A percentile compares a stretch with the other conserved stretches of the same genome.
phyloP scores from a whole-genome alignment of 1,140 invertebrate genomes.

The Drosophila parabipectinata region DNA sequence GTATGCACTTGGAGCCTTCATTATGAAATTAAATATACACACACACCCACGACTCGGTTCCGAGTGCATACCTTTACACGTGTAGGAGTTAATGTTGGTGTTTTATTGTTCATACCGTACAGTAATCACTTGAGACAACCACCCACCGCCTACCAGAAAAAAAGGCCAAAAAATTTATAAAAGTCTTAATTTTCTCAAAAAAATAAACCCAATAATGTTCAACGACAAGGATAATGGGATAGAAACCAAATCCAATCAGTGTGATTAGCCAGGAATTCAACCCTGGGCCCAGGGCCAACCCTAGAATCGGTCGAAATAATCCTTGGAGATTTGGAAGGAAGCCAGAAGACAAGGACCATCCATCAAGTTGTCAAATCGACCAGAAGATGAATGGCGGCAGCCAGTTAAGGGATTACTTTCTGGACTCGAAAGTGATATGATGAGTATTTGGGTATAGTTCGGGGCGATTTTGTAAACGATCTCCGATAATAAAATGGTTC shows the following conservation, averaged over 20 bases:
- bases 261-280: slow-evolving; percentile 28
- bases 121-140: slow-evolving; percentile 59
- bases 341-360: slow-evolving; percentile 4
- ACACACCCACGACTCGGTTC: background rate
- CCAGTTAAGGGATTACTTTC: slow-evolving; percentile 35
- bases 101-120: slow-evolving; percentile 29
- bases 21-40: slow-evolving; percentile 75
- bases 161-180: background rate
- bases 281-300: slow-evolving; percentile 12
- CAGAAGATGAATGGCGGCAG: slow-evolving; percentile 35
- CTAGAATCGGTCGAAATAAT: slow-evolving; percentile 20
- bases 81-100: slow-evolving; percentile 1
- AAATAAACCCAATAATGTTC: slow-evolving; percentile 19
- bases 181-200: background rate
- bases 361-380: slow-evolving; percentile 38
- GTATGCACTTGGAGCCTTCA: slow-evolving; percentile 71
- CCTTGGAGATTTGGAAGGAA: slow-evolving; percentile 19
- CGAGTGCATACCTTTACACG: background rate
- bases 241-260: slow-evolving; percentile 31
- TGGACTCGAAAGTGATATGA: slow-evolving; percentile 39
- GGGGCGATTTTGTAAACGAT: slow-evolving; percentile 7
- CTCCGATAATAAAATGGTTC: slow-evolving; percentile 14
- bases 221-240: slow-evolving; percentile 11
- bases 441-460: slow-evolving; percentile 19
- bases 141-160: background rate